phyloP scores from a whole-genome alignment of 2,888 invertebrate species.

The Chymomyza caudatula region DNA sequence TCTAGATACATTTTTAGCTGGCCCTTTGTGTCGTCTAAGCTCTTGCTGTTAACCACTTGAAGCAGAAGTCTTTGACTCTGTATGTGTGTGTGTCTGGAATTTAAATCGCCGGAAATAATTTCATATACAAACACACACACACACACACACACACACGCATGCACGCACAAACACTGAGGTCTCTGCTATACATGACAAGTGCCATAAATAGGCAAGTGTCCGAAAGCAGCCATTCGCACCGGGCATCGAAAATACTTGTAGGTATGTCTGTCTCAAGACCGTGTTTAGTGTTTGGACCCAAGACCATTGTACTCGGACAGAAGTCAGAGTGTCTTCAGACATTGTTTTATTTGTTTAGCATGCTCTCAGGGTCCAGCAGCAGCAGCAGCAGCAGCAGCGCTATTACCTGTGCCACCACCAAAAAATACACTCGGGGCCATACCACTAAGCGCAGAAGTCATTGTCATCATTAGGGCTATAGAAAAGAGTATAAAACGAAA shows the following conservation, averaged over 20 bases:
- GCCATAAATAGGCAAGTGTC: conserved; percentile 63
- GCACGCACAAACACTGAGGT: conserved; percentile 35
- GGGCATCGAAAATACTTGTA: conserved; percentile 33
- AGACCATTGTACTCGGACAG: conserved; percentile 26
- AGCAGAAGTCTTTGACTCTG: conserved; percentile 46
- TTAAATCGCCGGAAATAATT: conserved; percentile 69
- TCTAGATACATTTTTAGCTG: neutral
- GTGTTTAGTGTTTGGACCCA: conserved; percentile 39
- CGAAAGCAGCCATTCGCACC: conserved; percentile 25
- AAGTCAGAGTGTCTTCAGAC: conserved; percentile 10
- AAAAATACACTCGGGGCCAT: neutral
- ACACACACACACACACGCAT: conserved; percentile 17
- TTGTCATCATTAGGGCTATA: conserved; percentile 43
- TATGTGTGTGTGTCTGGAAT: conserved; percentile 55
- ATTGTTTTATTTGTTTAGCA: conserved; percentile 40
- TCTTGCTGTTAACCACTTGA: conserved; percentile 31
- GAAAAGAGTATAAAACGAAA: neutral
- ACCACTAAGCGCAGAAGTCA: conserved; percentile 19
- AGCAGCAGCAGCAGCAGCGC: too few species aligned
- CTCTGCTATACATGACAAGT: conserved; percentile 50
- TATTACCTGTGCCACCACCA: conserved; percentile 2
- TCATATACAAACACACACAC: conserved; percentile 45
- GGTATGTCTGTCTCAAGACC: neutral
- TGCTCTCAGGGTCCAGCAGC: conserved; percentile 23
- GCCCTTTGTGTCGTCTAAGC: neutral